These are phyloP conservation scores for Lydus trimaculatus DNA, from an alignment of 2,888 invertebrate genomes.

Conservation along the genomic window DNA sequence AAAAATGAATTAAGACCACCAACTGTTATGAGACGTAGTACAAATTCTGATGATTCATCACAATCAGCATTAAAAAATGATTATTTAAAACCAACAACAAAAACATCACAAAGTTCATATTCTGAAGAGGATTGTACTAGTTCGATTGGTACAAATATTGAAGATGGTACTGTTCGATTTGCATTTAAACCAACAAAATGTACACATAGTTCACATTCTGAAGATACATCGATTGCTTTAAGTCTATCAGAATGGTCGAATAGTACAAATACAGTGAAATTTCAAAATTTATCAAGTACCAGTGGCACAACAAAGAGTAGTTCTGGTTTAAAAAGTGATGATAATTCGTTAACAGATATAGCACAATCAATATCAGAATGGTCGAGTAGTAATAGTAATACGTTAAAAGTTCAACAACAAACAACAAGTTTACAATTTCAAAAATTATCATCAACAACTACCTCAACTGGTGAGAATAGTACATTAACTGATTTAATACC, in stretches of 20 bases:
- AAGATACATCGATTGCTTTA: constrained; percentile 85
- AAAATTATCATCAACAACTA: constrained; percentile 56
- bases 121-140: constrained; percentile 74
- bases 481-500: constrained; percentile 73
- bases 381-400: constrained; percentile 80
- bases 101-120: constrained; percentile 70
- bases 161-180: constrained; percentile 81
- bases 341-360: constrained; percentile 75
- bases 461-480: constrained; percentile 53
- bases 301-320: constrained; percentile 68
- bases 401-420: constrained; percentile 68
- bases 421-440: constrained; percentile 55
- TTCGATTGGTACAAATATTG: constrained; percentile 77
- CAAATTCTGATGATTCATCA: constrained; percentile 58
- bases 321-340: constrained; percentile 77
- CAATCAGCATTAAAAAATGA: constrained; percentile 51
- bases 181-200: constrained; percentile 82
- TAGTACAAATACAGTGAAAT: constrained; percentile 84
- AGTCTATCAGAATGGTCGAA: constrained; percentile 91
- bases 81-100: constrained; percentile 49
- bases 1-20: constrained; percentile 57
- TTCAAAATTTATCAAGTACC: constrained; percentile 74
- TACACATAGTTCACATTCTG: constrained; percentile 84
- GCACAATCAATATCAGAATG: constrained; percentile 85
- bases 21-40: constrained; percentile 57